phyloP scores from a whole-genome alignment of 2,888 invertebrate species.

The Notodonta ziczac region DNA sequence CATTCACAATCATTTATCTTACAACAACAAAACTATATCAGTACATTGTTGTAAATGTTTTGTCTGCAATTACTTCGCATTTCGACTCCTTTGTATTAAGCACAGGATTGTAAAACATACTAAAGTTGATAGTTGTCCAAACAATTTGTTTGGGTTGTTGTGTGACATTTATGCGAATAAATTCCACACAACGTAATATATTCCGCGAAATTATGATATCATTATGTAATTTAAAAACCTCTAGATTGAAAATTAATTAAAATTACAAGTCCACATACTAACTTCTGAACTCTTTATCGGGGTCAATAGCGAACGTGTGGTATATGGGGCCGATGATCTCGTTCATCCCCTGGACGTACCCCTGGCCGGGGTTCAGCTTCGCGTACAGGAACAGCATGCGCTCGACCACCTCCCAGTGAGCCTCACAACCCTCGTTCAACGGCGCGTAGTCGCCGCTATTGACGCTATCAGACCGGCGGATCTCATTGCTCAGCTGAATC shows the following conservation, averaged over 20 bases:
- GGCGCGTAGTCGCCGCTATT: conserved; percentile 89
- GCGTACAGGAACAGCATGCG: conserved; percentile 98
- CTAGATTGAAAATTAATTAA: too few species aligned
- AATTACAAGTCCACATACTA: conserved; percentile 33
- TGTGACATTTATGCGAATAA: too few species aligned
- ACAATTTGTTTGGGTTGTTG: too few species aligned
- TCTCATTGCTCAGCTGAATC: conserved; percentile 87
- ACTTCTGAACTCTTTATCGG: conserved; percentile 92
- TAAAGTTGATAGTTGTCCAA: too few species aligned
- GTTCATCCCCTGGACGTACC: conserved; percentile 99
- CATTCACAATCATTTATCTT: too few species aligned
- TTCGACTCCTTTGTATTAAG: too few species aligned
- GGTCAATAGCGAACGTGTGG: conserved; percentile 97
- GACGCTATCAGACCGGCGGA: conserved; percentile 83
- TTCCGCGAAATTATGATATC: not conserved
- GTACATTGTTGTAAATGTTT: too few species aligned
- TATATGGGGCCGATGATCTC: conserved; percentile 99
- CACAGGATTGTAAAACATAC: too few species aligned
- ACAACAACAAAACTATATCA: too few species aligned
- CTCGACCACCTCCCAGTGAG: conserved; percentile 99
- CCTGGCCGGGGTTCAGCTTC: conserved; percentile 98
- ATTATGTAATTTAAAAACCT: too few species aligned
- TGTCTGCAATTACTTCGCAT: too few species aligned
- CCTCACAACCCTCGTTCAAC: conserved; percentile 95
- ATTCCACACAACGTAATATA: too few species aligned